Evolutionary conservation across 2,888 invertebrate genomes (phyloP), one percentile per base, ranked within the genome.

Genomic region (Leucophora obtusa): DNA sequence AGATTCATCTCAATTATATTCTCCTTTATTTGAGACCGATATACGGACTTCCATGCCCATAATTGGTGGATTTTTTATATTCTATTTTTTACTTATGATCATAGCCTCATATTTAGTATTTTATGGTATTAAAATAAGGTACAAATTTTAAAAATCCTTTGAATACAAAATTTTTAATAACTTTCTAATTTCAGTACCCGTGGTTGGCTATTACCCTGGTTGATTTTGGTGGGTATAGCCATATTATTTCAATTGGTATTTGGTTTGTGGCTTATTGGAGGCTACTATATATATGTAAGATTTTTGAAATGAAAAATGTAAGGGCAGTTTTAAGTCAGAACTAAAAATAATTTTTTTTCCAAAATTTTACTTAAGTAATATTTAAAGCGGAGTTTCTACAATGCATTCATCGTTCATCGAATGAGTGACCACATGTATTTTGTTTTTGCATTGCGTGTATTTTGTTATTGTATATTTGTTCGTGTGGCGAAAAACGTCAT

Each of bases 261-360:
- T 89, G 96, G 96, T 6, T 90, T 97, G 33, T 97, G 97, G 96
- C 92, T 97, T 1, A 91, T 97, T 47, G 96, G 95, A 81, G 96
- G 96, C 81, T 97, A 97, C 87, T 97, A 97, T 86, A 97, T 97
- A 86, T 97, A 97, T 91, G 96, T 97, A 90, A 94, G 95, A 93
- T 71, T 11, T n/a, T 21, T 14, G 10, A n/a, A 1, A 47, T 5
- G 14, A 47, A 47, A 38, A 47, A 14, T 56, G n/a, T n/a, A n/a
- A n/a, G n/a, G n/a, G n/a, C n/a, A n/a, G n/a, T n/a, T n/a, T n/a
- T n/a, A n/a, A n/a, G n/a, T n/a, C n/a, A n/a, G n/a, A n/a, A n/a
- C n/a, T n/a, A n/a, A n/a, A n/a, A n/a, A n/a, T n/a, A n/a, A n/a
- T n/a, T n/a, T n/a, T n/a, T n/a, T n/a, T n/a, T n/a, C n/a, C n/a